phyloP scores from a whole-genome alignment of 2,888 invertebrate genomes.

The Metopia argyrocephala region DNA sequence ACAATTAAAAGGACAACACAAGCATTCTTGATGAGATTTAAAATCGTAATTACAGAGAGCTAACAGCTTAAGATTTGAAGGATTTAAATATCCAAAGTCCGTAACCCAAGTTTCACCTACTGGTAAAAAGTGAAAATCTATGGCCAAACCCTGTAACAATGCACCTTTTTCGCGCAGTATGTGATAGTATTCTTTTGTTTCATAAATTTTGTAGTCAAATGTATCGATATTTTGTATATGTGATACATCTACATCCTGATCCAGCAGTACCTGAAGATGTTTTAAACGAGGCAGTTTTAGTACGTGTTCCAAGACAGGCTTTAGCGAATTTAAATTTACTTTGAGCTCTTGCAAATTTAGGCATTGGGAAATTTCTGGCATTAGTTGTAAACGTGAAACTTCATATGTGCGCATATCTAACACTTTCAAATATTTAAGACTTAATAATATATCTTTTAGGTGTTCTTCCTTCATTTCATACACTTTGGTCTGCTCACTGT shows the following conservation, averaged over 20 bases:
- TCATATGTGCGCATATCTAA: constrained; percentile 72
- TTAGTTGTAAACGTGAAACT: constrained; percentile 69
- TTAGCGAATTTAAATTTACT: constrained; percentile 71
- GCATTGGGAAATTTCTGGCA: constrained; percentile 68
- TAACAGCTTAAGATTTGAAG: constrained; percentile 68
- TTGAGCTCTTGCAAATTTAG: constrained; percentile 69
- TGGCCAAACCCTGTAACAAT: constrained; percentile 69
- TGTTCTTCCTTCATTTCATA: constrained; percentile 71
- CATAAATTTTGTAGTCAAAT: constrained; percentile 72
- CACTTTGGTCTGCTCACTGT: constrained; percentile 70
- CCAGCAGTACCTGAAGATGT: constrained; percentile 70
- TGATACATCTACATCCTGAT: constrained; percentile 67
- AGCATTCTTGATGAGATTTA: constrained; percentile 64
- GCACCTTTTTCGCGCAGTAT: constrained; percentile 69
- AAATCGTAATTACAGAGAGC: constrained; percentile 72
- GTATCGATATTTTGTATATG: constrained; percentile 68
- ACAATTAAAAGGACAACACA: constrained; percentile 67
- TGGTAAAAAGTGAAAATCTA: constrained; percentile 74
- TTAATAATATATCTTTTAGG: constrained; percentile 70
- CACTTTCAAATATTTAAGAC: constrained; percentile 68
- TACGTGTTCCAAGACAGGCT: constrained; percentile 68
- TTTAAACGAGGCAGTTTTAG: constrained; percentile 69
- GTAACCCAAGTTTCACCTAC: constrained; percentile 59
- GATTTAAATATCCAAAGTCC: constrained; percentile 50
- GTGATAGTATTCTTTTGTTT: constrained; percentile 72